phyloP scores from a whole-genome alignment of 2,797 vertebrate genomes.

The Amblyopsis hoosieri region DNA sequence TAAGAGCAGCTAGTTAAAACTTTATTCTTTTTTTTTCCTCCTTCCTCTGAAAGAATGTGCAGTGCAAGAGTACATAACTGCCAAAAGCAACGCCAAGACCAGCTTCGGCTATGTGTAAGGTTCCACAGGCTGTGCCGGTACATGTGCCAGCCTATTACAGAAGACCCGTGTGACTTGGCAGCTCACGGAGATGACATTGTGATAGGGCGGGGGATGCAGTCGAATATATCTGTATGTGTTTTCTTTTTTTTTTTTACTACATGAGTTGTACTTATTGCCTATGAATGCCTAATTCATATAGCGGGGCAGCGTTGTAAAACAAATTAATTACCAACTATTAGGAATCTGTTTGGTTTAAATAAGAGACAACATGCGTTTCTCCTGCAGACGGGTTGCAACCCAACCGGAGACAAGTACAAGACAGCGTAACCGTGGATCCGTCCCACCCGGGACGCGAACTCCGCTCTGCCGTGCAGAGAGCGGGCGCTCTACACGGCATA shows the following conservation, averaged over 20 bases:
- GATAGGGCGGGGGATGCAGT: constrained; percentile 22
- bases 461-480: too few relatives aligned
- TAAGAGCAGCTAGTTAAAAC: constrained; percentile 88
- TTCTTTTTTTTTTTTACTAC: constrained; percentile 36
- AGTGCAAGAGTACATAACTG: constrained; percentile 82
- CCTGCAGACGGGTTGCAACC: too few relatives aligned
- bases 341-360: constrained; percentile 50
- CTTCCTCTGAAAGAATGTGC: constrained; percentile 74
- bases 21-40: constrained; percentile 35
- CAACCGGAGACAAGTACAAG: too few relatives aligned
- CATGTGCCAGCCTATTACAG: constrained; percentile 72
- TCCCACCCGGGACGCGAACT: too few relatives aligned
- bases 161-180: constrained; percentile 68
- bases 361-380: constrained; percentile 4
- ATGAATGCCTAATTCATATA: constrained; percentile 50
- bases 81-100: constrained; percentile 72
- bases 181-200: constrained; percentile 61
- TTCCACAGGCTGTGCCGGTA: constrained; percentile 69
- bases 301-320: constrained; percentile 51
- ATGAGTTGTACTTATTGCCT: constrained; percentile 38
- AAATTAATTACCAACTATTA: constrained; percentile 64
- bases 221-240: constrained; percentile 35
- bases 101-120: constrained; percentile 66
- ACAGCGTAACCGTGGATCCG: too few relatives aligned
- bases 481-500: too few relatives aligned